Base-by-base conservation (phyloP, 2,113 vertebrate species). In the Crotalus helleri region DNA sequence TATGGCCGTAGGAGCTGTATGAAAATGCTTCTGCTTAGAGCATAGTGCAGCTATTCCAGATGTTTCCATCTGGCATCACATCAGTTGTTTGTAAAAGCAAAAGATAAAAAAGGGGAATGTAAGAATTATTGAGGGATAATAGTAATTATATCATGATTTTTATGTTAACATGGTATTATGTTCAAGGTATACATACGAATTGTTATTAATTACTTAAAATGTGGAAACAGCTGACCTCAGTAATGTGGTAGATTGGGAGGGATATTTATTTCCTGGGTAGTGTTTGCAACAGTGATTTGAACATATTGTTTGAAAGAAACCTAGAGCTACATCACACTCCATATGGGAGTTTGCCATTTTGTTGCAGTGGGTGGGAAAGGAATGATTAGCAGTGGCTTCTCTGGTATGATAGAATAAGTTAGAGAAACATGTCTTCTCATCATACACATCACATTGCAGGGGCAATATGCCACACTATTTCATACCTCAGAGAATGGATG, bases 31-130 rank as follows among this genome's bases (percentile, higher is more conserved):
- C 94, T 96, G 95, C 91, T 97, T 57, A 92, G 90, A 92, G 94
- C 93, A 93, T 96, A 94, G 96, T 94, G 93, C 92, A 95, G 95
- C 90, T 91, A 90, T 95, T 97, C 96, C 97, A 97, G 96, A 96
- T 97, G 96, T 97, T 97, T 96, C 95, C 94, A 94, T 92, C 87
- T 95, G 93, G 92, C 94, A 94, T 94, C 94, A 95, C 93, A 91
- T 17, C 0, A 91, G 81, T 95, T 95, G 91, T 94, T 95, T 93
- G 94, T 95, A 92, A 94, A 94, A 88, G 94, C 94, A 96, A 39
- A 96, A 95, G 93, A 96, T 61, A 96, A 96, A 93, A 13, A 26
- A 90, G 91, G 94, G 85, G 93, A 94, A 93, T 94, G 93, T 92
- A 89, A 94, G 92, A 1, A 58, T 90, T n/a, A 91, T 94, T 94